phyloP scores from a whole-genome alignment of 92 coral and sea anemone genomes.

The Palythoa grandis region DNA sequence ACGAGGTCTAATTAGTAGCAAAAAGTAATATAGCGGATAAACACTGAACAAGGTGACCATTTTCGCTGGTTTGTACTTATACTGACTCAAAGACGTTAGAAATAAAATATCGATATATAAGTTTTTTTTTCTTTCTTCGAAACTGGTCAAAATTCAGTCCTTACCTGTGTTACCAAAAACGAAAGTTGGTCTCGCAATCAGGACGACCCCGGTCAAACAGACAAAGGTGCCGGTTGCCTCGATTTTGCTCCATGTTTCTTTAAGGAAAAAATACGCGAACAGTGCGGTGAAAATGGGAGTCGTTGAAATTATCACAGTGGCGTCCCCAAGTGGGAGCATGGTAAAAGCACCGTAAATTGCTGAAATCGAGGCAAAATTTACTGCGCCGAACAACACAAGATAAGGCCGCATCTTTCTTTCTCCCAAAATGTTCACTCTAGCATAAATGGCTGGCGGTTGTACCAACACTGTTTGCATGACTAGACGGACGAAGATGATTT shows the following conservation, averaged over 20 bases:
- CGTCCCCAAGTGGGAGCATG: constrained; percentile 79
- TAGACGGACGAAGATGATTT: constrained; percentile 79
- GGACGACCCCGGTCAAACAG: constrained; percentile 72
- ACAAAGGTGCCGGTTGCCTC: constrained; percentile 75
- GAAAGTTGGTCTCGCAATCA: constrained; percentile 78
- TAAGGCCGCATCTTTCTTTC: constrained; percentile 68
- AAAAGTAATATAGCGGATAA: no score
- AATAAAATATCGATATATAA: background rate
- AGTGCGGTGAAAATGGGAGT: constrained; percentile 83
- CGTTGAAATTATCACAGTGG: constrained; percentile 80
- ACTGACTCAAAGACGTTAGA: background rate
- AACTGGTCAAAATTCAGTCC: background rate
- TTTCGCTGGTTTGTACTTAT: no score
- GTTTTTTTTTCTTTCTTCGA: background rate
- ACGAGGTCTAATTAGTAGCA: no score
- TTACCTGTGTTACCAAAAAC: constrained; percentile 77
- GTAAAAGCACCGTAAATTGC: constrained; percentile 84
- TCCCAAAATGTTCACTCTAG: constrained; percentile 69
- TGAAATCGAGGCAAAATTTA: constrained; percentile 78
- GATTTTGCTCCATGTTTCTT: constrained; percentile 78
- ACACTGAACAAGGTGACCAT: no score
- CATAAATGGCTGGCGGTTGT: constrained; percentile 75
- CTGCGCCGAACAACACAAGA: constrained; percentile 69
- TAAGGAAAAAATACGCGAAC: constrained; percentile 73
- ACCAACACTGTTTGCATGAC: constrained; percentile 69